phyloP scores from a whole-genome alignment of 2,113 vertebrate genomes.

The Indicator indicator region DNA sequence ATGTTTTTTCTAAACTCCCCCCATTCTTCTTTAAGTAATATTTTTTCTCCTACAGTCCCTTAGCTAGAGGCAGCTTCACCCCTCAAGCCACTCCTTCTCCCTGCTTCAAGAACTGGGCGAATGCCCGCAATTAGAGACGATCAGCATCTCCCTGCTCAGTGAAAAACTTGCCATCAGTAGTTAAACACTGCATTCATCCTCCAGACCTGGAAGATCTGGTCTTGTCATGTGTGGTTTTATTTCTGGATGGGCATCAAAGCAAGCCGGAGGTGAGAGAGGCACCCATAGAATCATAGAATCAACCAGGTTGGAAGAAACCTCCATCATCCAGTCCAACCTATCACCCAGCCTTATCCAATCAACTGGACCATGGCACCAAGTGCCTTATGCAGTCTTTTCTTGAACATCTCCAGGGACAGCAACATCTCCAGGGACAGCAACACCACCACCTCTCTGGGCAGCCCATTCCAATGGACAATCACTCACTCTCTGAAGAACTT shows the following conservation, averaged over 20 bases:
- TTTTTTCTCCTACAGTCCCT: not conserved
- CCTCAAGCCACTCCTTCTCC: not conserved
- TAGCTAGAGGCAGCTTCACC: rapidly evolving
- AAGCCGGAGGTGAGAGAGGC: not conserved
- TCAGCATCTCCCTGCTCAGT: no score
- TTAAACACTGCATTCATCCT: not conserved
- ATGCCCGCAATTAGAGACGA: not conserved
- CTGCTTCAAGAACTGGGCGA: not conserved
- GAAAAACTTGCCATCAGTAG: not conserved
- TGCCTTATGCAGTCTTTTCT: no score
- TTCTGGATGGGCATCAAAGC: not conserved
- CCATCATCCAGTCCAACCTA: no score
- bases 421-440: no score
- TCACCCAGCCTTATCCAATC: no score
- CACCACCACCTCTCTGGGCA: no score
- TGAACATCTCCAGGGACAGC: no score
- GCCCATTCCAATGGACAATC: no score
- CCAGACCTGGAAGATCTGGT: not conserved
- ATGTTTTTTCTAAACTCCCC: not conserved
- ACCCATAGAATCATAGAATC: no score
- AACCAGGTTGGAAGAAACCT: no score
- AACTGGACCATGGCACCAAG: no score
- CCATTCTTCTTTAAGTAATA: not conserved
- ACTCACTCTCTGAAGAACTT: no score
- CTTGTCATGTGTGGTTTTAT: rapidly evolving